Base-by-base conservation (phyloP, 2,113 vertebrate species). In the Syngnathus typhle region DNA sequence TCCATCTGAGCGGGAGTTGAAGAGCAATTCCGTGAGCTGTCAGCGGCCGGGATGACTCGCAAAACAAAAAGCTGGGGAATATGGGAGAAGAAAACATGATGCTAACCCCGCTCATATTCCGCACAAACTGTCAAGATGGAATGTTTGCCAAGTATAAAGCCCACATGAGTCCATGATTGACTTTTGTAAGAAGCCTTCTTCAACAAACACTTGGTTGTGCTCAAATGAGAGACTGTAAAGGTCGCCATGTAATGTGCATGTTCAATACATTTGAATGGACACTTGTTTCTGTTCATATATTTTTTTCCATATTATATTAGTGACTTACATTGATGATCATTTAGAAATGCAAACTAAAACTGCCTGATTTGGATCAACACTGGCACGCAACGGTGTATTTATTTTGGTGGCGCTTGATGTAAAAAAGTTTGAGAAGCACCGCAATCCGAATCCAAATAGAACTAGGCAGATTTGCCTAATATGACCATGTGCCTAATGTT, bases 11-110 rank as follows among this genome's bases (percentile, higher is more conserved):
- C 16, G 77, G 73, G 79, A 80, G 64, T 60, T 74, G 69, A 87
- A 83, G 81, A 85, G 79, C 84, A 84, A 86, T 89, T 89, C 82
- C 81, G 80, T 83, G 85, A 84, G 81, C 88, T 80, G 87, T 86
- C 82, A 85, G 65, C 79, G 68, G 81, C 49, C 16, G 36, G 78
- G 80, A 73, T 63, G 75, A 71, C 77, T 78, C 43, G 71, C 79
- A 56, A 79, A 79, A 81, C 76, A 82, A 82, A 85, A 81, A 83
- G 81, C 85, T 71, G 75, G 81, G 79, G 83, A 85, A 76, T 78
- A 80, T 61, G 62, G 69, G 71, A 81, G 82, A 84, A 72, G 71
- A 85, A 83, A 87, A 88, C 87, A 85, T 90, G 86, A 89, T 85
- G 78, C 74, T 85, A 88, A 88, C 85, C 84, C 73, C 15, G 1